phyloP scores from a whole-genome alignment of 2,113 vertebrate species.

The Seriola dumerili region DNA sequence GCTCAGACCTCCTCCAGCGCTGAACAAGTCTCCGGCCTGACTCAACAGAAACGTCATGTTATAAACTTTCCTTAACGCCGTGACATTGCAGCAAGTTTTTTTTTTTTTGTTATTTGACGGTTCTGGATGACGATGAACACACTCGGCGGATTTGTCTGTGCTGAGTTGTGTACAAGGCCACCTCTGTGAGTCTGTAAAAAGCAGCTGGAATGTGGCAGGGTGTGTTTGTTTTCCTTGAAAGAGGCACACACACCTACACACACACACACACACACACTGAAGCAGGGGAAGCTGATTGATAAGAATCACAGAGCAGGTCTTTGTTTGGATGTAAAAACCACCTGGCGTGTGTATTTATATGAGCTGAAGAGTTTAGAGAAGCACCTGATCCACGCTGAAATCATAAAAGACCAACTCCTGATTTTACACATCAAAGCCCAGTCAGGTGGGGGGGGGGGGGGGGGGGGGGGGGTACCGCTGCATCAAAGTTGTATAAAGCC shows the following conservation, averaged over 20 bases:
- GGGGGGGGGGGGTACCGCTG: too few species aligned
- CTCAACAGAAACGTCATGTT: neutral
- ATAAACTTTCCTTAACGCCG: neutral
- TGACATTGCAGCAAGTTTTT: neutral
- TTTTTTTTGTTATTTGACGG: too few species aligned
- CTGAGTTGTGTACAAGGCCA: constrained; percentile 26
- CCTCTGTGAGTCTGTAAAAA: constrained; percentile 53
- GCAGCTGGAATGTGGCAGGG: constrained; percentile 69
- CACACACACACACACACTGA: neutral
- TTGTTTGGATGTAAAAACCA: constrained; percentile 42
- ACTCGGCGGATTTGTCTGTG: neutral
- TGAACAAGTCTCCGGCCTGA: neutral
- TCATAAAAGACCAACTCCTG: neutral
- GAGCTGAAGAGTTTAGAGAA: neutral
- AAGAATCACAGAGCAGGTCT: constrained; percentile 54
- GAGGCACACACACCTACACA: neutral
- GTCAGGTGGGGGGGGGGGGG: neutral
- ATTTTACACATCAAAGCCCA: neutral
- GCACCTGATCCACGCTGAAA: neutral
- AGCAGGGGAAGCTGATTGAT: constrained; percentile 46
- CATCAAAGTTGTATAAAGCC: neutral
- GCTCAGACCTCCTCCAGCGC: neutral
- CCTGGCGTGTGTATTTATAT: constrained; percentile 16
- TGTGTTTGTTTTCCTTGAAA: constrained; percentile 74
- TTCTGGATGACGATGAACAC: neutral